Evolutionary conservation across 2,797 vertebrate species (phyloP), one percentile per base, ranked within the genome.

Genomic region (Catamblyrhynchus diadema): DNA sequence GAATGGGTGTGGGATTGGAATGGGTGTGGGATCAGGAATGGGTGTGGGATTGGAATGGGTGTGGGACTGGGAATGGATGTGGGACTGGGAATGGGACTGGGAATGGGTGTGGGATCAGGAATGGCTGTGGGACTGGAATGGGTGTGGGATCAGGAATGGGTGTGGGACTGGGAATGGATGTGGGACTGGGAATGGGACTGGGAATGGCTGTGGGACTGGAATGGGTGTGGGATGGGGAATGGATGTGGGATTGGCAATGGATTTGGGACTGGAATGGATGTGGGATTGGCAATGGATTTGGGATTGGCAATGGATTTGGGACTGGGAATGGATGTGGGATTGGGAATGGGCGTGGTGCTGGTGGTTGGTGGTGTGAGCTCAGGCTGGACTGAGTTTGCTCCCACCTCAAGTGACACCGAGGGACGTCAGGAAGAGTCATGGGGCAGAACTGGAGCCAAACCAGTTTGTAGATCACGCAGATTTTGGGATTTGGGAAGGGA

Each of bases 41-140:
- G 11, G 0, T 27, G 0, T n/a, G 6, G 14, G 13, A 9, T 0
- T 16, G 13, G 47, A 32, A 10, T 53, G 7, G 20, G 0, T 18
- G 4, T 39, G 11, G 10, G 10, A 12, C 0, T 5, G 23, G 35
- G 35, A 61, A n/a, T 37, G 28, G 15, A 0, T 6, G 7, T 50
- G 59, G 24, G 12, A 47, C 1, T 11, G 11, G 30, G 25, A 39
- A 67, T 51, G 28, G 12, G 1, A n/a, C n/a, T n/a, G n/a, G 4
- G 15, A 39, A 17, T 18, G 8, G 12, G 0, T 25, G 0, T 14
- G 28, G 15, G 35, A 32, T n/a, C n/a, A n/a, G 30, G 35, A 39
- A 67, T 69, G 21, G 15, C 0, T 32, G 0, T 18, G 6, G 21
- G 28, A 10, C 0, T 32, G 16, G 14, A 39, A 17, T 23, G 8